Base-by-base conservation (phyloP, 37 sponge, comb jelly and placozoan species). In the Geodia barretti region DNA sequence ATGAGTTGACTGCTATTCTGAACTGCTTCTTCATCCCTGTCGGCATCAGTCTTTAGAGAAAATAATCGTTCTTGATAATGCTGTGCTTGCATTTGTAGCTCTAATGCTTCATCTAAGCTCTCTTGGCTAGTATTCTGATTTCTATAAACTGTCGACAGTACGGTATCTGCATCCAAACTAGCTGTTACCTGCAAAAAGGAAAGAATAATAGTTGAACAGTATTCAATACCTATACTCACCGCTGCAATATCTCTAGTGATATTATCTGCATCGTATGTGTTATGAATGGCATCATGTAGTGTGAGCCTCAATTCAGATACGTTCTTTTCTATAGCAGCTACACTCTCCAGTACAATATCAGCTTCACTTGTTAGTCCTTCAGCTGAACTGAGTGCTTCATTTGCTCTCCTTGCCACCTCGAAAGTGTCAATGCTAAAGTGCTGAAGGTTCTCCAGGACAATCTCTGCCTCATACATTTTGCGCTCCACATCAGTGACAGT, bases 371-470 rank as follows among this genome's bases (percentile, higher is more conserved):
- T 74, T 1, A 74, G 47, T 25, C 25, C 21, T 1, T 1, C 17
- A 1, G 58, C 75, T 19, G 28, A 14, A 21, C 58, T 33, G 2
- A 74, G 33, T 14, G 61, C 60, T 7, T 60, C 61, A 24, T 4
- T 59, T 9, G 75, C 75, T 43, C 4, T 21, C 29, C 23, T 20
- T 74, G 59, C 60, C 8, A 74, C 61, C n/a, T 74, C 35, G 2
- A 74, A 74, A 1, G 75, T 41, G 61, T 60, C 26, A 28, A 59
- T 74, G 60, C 58, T 74, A 17, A 58, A 74, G 61, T 21, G 26
- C 30, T 32, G 75, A 4, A 74, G 61, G 33, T 74, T 74, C n/a
- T 7, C 31, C 33, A 74, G 75, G 33, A 74, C n/a, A 23, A 4
- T 25, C 41, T 58, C 75, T 19, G 60, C 75, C 3, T 30, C 60